These are phyloP conservation scores for Felis chaus DNA, from an alignment of 2,113 vertebrate species.

Conservation along the genomic window DNA sequence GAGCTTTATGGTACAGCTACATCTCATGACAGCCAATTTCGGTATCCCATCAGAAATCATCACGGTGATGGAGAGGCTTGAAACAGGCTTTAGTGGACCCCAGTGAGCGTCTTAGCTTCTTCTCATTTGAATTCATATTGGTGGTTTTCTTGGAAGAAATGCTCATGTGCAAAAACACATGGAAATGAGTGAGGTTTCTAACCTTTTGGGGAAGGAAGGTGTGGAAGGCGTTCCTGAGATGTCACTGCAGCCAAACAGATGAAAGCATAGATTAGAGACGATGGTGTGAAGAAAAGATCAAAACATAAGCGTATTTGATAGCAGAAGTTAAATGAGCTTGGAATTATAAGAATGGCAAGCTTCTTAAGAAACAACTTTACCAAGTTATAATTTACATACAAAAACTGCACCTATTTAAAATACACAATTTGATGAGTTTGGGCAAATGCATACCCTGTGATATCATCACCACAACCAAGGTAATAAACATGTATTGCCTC, in stretches of 20 bases:
- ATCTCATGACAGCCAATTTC: not conserved
- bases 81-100: not conserved
- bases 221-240: not conserved
- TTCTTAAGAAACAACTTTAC: not conserved
- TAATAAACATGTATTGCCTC: not conserved
- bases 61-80: not conserved
- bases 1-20: not conserved
- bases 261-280: not conserved
- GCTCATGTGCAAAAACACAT: accelerated
- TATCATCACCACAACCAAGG: not conserved
- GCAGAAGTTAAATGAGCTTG: not conserved
- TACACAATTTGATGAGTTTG: not conserved
- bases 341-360: not conserved
- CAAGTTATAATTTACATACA: not conserved
- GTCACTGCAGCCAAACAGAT: not conserved
- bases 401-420: not conserved
- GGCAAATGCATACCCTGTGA: not conserved
- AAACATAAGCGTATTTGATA: not conserved
- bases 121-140: not conserved
- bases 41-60: not conserved
- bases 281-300: not conserved
- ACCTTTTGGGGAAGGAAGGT: not conserved
- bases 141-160: not conserved
- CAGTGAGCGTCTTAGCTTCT: not conserved
- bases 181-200: not conserved